Evolutionary conservation across 2,113 vertebrate species (phyloP).

Genomic region (Chloropsis hardwickii): DNA sequence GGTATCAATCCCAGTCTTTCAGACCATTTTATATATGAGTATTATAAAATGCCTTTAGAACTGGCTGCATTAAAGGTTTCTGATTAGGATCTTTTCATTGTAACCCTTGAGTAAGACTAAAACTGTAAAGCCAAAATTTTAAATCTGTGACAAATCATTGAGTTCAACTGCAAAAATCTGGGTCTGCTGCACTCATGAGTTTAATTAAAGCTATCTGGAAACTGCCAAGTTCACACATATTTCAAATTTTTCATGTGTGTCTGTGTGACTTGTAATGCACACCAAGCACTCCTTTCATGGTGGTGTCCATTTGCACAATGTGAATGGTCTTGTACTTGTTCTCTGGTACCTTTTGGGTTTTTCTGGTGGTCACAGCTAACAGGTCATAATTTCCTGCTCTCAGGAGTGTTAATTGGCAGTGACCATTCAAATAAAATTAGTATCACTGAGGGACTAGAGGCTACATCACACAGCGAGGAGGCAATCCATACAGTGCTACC

Average conservation of each 20-base stretch:
- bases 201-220: neutral
- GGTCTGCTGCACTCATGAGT: neutral
- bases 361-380: neutral
- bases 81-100: neutral
- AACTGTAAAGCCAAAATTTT: neutral
- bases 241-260: neutral
- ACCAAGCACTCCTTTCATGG: neutral
- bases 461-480: neutral
- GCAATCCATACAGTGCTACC: neutral
- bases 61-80: neutral
- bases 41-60: neutral
- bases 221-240: neutral
- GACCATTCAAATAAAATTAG: neutral
- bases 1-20: neutral
- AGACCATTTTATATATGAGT: neutral
- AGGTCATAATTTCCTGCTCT: neutral
- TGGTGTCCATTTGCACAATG: neutral
- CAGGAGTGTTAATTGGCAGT: neutral
- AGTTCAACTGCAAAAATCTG: neutral
- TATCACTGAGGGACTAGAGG: neutral
- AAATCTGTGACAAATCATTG: neutral
- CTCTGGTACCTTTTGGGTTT: neutral
- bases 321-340: neutral
- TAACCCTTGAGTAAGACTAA: neutral
- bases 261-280: neutral